Evolutionary conservation across 35 echinoderm and acorn worm species (phyloP).

Genomic region (Chiridota heheva): DNA sequence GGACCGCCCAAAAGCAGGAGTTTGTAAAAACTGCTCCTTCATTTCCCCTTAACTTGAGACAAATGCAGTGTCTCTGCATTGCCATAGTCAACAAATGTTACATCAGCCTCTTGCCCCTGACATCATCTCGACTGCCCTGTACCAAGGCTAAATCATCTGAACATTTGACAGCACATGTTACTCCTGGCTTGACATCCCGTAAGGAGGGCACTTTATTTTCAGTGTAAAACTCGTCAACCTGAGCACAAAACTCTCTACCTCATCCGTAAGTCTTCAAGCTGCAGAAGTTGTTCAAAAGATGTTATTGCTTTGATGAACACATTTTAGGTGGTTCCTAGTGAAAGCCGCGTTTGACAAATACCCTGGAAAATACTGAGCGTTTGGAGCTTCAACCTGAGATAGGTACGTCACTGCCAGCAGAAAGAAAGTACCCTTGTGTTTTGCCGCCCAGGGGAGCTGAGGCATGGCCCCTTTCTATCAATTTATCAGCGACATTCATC

Average conservation of each 20-base stretch:
- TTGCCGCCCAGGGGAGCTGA: too few species aligned
- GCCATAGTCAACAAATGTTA: slow-evolving; percentile 77
- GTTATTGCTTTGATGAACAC: slow-evolving; percentile 28
- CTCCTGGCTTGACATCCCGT: slow-evolving; percentile 39
- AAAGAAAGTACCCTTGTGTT: not conserved
- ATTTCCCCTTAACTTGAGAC: slow-evolving; percentile 42
- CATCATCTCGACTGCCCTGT: slow-evolving; percentile 58
- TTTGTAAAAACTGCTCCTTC: slow-evolving; percentile 6
- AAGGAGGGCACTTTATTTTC: slow-evolving; percentile 12
- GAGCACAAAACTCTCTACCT: not conserved
- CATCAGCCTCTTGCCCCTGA: slow-evolving; percentile 7
- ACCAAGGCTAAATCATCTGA: slow-evolving; percentile 91
- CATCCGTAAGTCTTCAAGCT: slow-evolving; percentile 13
- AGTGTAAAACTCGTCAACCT: slow-evolving; percentile 42
- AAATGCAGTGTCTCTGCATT: slow-evolving; percentile 54
- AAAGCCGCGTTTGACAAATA: slow-evolving; percentile 11
- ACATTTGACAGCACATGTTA: slow-evolving; percentile 75
- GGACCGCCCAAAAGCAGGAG: slow-evolving; percentile 21
- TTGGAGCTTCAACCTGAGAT: not conserved
- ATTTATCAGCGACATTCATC: slow-evolving; percentile 48
- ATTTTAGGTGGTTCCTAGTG: not conserved
- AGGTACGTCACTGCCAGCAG: not conserved
- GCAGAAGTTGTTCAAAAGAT: slow-evolving; percentile 27
- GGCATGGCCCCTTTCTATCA: slow-evolving; percentile 32
- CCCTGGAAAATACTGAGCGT: too few species aligned